These are phyloP conservation scores for Apodemus speciosus DNA, from an alignment of 2,113 vertebrate genomes.

Conservation along the genomic window DNA sequence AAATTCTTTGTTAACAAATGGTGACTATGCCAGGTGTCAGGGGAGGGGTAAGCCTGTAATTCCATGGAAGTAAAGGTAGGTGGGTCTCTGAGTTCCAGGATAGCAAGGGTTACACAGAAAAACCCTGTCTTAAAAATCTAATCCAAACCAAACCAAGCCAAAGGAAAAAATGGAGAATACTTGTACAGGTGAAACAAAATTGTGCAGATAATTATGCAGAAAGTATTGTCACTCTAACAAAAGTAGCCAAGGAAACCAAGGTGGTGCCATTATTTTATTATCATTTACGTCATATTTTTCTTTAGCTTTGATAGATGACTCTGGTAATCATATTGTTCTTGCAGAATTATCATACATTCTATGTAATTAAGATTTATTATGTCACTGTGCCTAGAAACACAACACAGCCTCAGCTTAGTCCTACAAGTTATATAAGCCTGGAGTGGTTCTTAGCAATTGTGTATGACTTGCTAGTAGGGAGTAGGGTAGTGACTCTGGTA, in stretches of 20 bases:
- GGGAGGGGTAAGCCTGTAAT: background rate
- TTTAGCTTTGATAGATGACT: constrained; percentile 30
- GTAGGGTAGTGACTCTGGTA: background rate
- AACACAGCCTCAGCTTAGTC: background rate
- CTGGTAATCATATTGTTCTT: background rate
- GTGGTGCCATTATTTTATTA: background rate
- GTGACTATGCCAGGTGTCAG: background rate
- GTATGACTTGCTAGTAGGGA: background rate
- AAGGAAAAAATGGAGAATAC: background rate
- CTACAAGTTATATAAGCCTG: background rate
- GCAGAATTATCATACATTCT: constrained; percentile 7
- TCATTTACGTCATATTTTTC: constrained; percentile 14
- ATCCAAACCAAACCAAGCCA: background rate
- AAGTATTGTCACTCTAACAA: background rate
- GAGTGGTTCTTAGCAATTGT: background rate
- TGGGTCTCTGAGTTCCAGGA: background rate
- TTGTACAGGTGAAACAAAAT: constrained; percentile 12
- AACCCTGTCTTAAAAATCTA: background rate
- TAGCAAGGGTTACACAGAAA: background rate
- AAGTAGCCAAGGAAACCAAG: constrained; percentile 26
- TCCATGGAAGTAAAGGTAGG: background rate
- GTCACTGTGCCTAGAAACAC: background rate
- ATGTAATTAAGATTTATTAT: background rate
- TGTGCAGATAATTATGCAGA: constrained; percentile 27
- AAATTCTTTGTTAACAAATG: constrained; percentile 48